A percentile compares a stretch with the other conserved stretches of the same genome.
These are phyloP conservation scores for Amphipoea oculea DNA, from an alignment of 2,888 invertebrate species.

Conservation along the genomic window DNA sequence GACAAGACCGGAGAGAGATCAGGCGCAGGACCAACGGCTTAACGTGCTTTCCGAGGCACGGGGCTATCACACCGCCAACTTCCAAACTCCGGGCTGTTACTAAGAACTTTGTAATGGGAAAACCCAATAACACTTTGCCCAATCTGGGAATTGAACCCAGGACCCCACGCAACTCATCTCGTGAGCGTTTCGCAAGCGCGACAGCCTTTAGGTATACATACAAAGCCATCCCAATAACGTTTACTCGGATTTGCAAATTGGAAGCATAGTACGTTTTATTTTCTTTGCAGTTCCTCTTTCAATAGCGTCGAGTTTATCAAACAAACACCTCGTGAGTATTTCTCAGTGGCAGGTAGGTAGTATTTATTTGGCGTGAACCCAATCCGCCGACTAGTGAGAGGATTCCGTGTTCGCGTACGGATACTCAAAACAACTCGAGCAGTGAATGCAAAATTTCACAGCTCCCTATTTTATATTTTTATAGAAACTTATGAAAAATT, in stretches of 20 bases:
- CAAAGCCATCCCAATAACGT: background rate
- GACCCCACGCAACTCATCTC: too few relatives aligned
- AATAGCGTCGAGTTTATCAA: conserved; percentile 26
- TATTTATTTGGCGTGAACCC: conserved; percentile 36
- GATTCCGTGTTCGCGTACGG: background rate
- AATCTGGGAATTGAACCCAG: too few relatives aligned
- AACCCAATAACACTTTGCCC: too few relatives aligned
- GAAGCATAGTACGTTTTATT: background rate
- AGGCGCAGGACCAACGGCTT: background rate
- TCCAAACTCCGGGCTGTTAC: background rate
- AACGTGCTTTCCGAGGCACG: too few relatives aligned
- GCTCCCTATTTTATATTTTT: background rate
- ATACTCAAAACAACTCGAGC: conserved; percentile 4
- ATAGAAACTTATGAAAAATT: background rate
- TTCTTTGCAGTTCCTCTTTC: background rate
- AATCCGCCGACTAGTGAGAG: conserved; percentile 18
- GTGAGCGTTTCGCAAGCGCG: too few relatives aligned
- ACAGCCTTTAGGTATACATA: background rate
- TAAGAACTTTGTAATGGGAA: background rate
- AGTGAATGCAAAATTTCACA: conserved; percentile 10
- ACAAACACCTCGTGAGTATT: conserved; percentile 10
- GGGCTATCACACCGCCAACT: background rate
- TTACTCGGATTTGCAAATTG: background rate
- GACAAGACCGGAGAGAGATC: background rate
- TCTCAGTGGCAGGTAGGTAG: conserved; percentile 11